Conservation (phyloP, 2,888 invertebrate species). For the Pseudococcus jackbeardsleyi region DNA sequence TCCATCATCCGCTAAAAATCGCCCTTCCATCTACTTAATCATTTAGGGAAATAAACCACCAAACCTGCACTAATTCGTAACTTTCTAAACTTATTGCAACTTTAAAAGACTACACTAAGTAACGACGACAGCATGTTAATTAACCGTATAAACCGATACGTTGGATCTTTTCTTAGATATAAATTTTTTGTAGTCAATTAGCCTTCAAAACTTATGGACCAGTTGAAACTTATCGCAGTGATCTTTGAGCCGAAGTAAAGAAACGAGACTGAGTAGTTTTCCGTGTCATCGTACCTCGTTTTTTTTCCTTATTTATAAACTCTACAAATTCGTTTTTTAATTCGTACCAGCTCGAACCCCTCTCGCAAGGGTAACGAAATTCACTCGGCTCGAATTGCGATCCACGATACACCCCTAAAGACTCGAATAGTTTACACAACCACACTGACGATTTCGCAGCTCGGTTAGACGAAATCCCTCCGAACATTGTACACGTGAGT, state of each 20-base stretch:
- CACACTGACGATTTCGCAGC: conserved; percentile 1
- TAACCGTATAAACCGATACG: conserved; percentile 7
- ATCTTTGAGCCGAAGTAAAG: background rate
- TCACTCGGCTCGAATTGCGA: background rate
- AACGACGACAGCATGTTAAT: conserved; percentile 2
- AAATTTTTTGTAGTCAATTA: conserved; percentile 15
- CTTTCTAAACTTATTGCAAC: background rate
- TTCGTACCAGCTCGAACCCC: background rate
- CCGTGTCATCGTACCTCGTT: background rate
- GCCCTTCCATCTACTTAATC: background rate
- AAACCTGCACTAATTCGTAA: background rate
- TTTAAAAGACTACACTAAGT: background rate
- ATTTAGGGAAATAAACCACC: background rate
- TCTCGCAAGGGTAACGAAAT: background rate
- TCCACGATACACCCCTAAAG: background rate
- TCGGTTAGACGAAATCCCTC: conserved; percentile 2
- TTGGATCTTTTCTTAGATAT: too few species aligned
- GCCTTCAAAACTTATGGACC: background rate
- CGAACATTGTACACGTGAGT: background rate
- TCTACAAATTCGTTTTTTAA: background rate
- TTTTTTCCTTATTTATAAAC: background rate
- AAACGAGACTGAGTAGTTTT: background rate
- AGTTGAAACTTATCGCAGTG: background rate
- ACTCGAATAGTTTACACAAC: conserved; percentile 7
- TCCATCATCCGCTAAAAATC: background rate